Evolutionary conservation across 1,140 invertebrate genomes (phyloP).

Genomic region (Uloborus diversus): DNA sequence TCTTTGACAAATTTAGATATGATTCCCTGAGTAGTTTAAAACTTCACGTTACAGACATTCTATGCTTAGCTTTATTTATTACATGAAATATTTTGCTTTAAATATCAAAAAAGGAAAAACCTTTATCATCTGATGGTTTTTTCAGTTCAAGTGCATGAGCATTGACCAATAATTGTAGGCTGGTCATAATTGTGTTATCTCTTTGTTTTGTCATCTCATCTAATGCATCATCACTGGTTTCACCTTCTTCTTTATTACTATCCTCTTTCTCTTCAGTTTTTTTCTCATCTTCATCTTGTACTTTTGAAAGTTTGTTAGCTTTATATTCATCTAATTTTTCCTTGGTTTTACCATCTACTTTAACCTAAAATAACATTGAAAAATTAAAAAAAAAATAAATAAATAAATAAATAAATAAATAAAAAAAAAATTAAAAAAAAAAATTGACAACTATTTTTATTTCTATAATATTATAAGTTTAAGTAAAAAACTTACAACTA

Average conservation of each 20-base stretch:
- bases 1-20: too few species aligned
- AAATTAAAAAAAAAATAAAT: not conserved
- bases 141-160: slow-evolving; percentile 60
- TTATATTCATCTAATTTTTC: slow-evolving; percentile 92
- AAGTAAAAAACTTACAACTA: slow-evolving; percentile 80
- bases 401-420: not conserved
- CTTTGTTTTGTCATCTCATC: slow-evolving; percentile 80
- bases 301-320: slow-evolving; percentile 63
- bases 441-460: too few species aligned
- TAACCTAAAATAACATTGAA: slow-evolving; percentile 68
- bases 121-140: slow-evolving; percentile 48
- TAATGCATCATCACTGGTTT: slow-evolving; percentile 77
- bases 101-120: slow-evolving; percentile 6
- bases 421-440: not conserved
- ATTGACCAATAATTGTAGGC: slow-evolving; percentile 56
- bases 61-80: too few species aligned
- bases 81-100: too few species aligned
- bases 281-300: slow-evolving; percentile 57
- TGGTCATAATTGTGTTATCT: slow-evolving; percentile 55
- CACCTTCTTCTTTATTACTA: slow-evolving; percentile 66
- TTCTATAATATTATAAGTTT: too few species aligned
- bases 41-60: too few species aligned
- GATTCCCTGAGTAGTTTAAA: too few species aligned
- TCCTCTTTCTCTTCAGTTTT: slow-evolving; percentile 49
- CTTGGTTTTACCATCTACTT: slow-evolving; percentile 98